Base-by-base conservation (phyloP, 2,113 vertebrate genomes). In the Rostratula benghalensis region DNA sequence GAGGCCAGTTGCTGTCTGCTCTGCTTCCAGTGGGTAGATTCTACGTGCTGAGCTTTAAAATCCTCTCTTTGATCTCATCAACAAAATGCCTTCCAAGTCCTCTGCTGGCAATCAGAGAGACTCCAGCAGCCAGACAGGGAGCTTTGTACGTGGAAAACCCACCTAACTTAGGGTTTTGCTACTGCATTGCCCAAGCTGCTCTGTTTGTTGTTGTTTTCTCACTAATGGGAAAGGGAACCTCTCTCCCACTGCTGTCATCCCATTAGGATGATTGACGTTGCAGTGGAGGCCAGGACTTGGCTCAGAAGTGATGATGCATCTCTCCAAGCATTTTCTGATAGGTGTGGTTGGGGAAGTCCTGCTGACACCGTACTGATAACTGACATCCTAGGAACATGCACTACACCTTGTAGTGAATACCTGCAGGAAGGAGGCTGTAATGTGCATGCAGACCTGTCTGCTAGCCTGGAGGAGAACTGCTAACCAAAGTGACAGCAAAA, bases 111-210 rank as follows among this genome's bases (percentile, higher is more conserved):
- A 33, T 33, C 1, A 4, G 85, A 56, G 76, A 53, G 61, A 37
- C 25, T 87, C 95, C 93, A 97, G 94, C 87, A 69, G 80, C 68
- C 74, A 63, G 88, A 86, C 91, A 91, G 94, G 83, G 89, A 85
- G 50, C 80, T 95, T 48, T 83, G 83, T 84, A 70, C 13, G 20
- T 68, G 93, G 91, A 87, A 87, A 95, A 77, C 57, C 82, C 85
- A 69, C 78, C 71, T 96, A 91, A 84, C 67, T 70, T 50, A 35
- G 83, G 69, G 71, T 57, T 22, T 60, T 84, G 83, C 78, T 83
- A 43, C 88, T 89, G 35, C 70, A 2, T 3, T 65, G 79, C 95
- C 65, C 84, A 50, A 70, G 83, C 73, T 78, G 60, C 85, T 80
- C 13, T 56, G 73, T 85, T 79, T 65, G 77, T 71, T 85, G 83